These are phyloP conservation scores for Carapus acus DNA, from an alignment of 2,797 vertebrate genomes.

Conservation along the genomic window DNA sequence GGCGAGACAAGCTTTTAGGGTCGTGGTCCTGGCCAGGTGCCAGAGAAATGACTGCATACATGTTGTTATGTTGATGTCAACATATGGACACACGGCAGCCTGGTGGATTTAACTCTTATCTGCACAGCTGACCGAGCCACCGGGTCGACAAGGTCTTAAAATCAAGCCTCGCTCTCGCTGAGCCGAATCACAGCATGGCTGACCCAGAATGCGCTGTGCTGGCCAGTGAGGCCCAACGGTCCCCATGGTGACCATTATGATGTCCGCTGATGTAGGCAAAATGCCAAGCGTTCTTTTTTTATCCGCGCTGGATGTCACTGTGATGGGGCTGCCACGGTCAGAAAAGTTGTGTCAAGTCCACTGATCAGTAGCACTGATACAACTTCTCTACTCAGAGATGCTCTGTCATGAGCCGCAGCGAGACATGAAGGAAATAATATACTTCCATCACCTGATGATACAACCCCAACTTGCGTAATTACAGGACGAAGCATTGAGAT, in stretches of 20 bases:
- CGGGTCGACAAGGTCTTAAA: conserved; percentile 11
- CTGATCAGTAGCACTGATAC: too few species aligned
- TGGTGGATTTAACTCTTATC: conserved; percentile 36
- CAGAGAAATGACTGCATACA: conserved; percentile 15
- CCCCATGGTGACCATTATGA: conserved; percentile 52
- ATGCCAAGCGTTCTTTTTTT: conserved; percentile 40
- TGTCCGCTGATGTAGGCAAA: conserved; percentile 39
- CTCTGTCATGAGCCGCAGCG: too few species aligned
- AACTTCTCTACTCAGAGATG: too few species aligned
- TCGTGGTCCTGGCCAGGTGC: conserved; percentile 21
- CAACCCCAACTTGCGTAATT: too few species aligned
- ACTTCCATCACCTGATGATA: too few species aligned
- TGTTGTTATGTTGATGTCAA: conserved; percentile 19
- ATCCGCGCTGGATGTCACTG: too few species aligned
- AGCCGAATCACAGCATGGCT: conserved; percentile 41
- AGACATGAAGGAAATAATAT: too few species aligned
- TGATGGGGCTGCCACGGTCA: conserved; percentile 50
- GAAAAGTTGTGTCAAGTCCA: conserved; percentile 20
- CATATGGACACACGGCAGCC: conserved; percentile 36
- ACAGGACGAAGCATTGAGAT: too few species aligned
- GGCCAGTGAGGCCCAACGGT: conserved; percentile 38
- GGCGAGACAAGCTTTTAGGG: too few species aligned
- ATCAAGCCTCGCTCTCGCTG: conserved; percentile 26
- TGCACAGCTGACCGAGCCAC: conserved; percentile 5
- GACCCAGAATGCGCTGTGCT: conserved; percentile 34